A percentile compares a stretch with the other conserved stretches of the same genome.
phyloP scores from a whole-genome alignment of 2,797 vertebrate species.

The Mormyrus proboscirostris region DNA sequence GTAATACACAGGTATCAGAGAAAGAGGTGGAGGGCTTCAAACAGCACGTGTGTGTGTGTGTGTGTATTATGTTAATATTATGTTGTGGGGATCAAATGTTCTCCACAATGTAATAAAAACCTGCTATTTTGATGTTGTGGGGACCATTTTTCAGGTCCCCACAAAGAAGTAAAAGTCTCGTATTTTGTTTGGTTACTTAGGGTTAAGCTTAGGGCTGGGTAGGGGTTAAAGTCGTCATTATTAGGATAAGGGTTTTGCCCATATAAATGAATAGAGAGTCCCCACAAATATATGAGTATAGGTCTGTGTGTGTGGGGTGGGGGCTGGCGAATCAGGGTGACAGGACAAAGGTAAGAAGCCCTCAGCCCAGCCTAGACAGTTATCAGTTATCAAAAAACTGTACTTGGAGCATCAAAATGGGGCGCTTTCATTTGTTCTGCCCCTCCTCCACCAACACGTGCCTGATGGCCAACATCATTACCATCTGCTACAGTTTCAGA shows the following conservation, averaged over 20 bases:
- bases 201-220: too few relatives aligned
- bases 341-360: constrained; percentile 23
- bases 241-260: too few relatives aligned
- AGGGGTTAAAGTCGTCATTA: too few relatives aligned
- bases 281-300: too few relatives aligned
- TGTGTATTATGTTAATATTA: neutral
- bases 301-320: neutral
- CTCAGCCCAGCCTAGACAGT: constrained; percentile 34
- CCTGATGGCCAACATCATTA: constrained; percentile 38
- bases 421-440: neutral
- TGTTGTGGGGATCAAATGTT: too few relatives aligned
- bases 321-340: neutral
- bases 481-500: constrained; percentile 27
- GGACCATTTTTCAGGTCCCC: too few relatives aligned
- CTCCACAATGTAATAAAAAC: too few relatives aligned
- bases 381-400: neutral
- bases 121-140: too few relatives aligned
- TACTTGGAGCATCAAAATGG: neutral
- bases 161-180: too few relatives aligned
- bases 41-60: constrained; percentile 50
- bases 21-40: constrained; percentile 56
- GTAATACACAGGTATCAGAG: constrained; percentile 68
- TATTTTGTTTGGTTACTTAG: too few relatives aligned
- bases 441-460: neutral
- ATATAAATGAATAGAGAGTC: too few relatives aligned